phyloP scores from a whole-genome alignment of 2,113 vertebrate genomes.

The Nanorana parkeri region DNA sequence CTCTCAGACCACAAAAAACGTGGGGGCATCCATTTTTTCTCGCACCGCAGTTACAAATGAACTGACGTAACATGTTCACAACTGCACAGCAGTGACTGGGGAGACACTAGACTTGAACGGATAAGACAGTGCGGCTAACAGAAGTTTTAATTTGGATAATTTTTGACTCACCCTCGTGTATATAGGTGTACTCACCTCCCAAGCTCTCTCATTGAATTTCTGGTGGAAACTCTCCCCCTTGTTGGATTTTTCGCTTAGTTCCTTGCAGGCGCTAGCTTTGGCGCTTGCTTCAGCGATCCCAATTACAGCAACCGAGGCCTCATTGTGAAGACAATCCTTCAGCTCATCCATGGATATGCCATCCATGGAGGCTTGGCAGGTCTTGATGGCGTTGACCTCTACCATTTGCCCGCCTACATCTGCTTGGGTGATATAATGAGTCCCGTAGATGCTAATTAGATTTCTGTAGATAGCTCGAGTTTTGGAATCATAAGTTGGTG shows the following conservation, averaged over 20 bases:
- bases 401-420: constrained; percentile 76
- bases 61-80: no score
- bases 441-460: constrained; percentile 77
- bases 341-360: constrained; percentile 71
- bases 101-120: no score
- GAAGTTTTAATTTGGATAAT: no score
- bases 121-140: no score
- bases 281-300: constrained; percentile 48
- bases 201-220: constrained; percentile 18
- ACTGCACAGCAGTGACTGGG: no score
- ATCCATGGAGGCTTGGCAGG: constrained; percentile 75
- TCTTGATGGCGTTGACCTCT: constrained; percentile 75
- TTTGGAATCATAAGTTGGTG: constrained; percentile 61
- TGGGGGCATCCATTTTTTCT: no score
- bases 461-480: constrained; percentile 66
- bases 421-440: constrained; percentile 78
- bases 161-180: no score
- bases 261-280: constrained; percentile 26
- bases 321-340: constrained; percentile 74
- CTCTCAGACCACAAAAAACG: no score
- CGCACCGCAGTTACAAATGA: no score
- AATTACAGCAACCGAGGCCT: constrained; percentile 69
- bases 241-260: not conserved
- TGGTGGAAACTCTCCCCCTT: constrained; percentile 1
- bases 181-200: constrained; percentile 37